Evolutionary conservation across 2,888 invertebrate genomes (phyloP).

Genomic region (Drosophila silvestris): DNA sequence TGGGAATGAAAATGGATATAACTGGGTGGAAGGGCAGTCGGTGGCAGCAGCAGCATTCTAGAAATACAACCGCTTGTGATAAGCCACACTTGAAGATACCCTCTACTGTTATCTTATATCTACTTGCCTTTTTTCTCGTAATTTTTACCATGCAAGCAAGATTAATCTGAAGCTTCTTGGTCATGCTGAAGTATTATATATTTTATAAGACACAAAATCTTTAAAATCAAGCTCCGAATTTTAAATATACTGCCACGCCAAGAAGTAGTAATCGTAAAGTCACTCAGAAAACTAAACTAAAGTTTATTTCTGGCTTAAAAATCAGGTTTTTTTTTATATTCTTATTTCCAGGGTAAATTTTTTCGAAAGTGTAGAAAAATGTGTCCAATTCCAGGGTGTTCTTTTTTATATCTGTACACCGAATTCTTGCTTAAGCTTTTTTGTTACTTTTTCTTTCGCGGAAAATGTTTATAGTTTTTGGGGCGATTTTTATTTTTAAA

Average conservation of each 20-base stretch:
- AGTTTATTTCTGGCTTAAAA: neutral
- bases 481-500: neutral
- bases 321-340: accelerated
- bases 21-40: neutral
- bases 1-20: constrained; percentile 6
- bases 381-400: neutral
- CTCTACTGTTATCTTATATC: neutral
- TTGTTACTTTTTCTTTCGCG: neutral
- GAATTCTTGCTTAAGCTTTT: neutral
- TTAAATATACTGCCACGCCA: neutral
- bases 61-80: constrained; percentile 21
- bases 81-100: neutral
- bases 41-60: neutral
- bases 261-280: neutral
- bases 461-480: neutral
- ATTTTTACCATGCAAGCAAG: neutral
- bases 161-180: neutral
- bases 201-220: neutral
- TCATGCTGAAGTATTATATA: neutral
- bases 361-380: neutral
- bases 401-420: neutral
- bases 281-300: neutral
- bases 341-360: neutral
- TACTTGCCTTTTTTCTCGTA: too few species aligned
- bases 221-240: neutral